Evolutionary conservation across 2,113 vertebrate genomes (phyloP).

Genomic region (Pluvianellus socialis): DNA sequence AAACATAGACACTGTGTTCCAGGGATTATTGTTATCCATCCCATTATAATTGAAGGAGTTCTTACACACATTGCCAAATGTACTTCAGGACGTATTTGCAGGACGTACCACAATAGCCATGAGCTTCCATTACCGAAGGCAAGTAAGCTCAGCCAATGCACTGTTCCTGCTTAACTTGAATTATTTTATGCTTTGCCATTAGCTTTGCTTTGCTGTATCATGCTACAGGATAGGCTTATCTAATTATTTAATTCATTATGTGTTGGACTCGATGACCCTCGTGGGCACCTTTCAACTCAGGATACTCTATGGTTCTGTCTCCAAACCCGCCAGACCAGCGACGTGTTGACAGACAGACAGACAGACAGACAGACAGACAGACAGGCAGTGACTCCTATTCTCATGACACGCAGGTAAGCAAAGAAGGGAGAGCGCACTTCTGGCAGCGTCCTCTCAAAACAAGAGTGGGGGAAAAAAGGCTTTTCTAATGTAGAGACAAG

Average conservation of each 20-base stretch:
- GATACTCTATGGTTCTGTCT: neutral
- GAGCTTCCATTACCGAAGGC: neutral
- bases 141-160: neutral
- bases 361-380: neutral
- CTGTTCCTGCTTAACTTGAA: neutral
- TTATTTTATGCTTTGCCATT: neutral
- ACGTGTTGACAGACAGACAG: neutral
- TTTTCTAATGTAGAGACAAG: neutral
- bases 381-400: neutral
- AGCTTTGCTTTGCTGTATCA: neutral
- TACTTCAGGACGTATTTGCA: neutral
- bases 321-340: fast-evolving
- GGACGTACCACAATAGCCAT: fast-evolving
- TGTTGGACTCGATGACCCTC: neutral
- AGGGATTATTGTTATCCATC: neutral
- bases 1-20: neutral
- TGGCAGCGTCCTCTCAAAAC: neutral
- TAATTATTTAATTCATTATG: neutral
- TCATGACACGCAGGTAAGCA: neutral
- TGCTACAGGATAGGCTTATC: neutral
- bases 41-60: neutral
- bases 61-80: neutral
- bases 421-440: neutral
- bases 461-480: neutral
- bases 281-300: neutral